Conservation (phyloP, 2,888 invertebrate genomes). For the Monopis laevigella region DNA sequence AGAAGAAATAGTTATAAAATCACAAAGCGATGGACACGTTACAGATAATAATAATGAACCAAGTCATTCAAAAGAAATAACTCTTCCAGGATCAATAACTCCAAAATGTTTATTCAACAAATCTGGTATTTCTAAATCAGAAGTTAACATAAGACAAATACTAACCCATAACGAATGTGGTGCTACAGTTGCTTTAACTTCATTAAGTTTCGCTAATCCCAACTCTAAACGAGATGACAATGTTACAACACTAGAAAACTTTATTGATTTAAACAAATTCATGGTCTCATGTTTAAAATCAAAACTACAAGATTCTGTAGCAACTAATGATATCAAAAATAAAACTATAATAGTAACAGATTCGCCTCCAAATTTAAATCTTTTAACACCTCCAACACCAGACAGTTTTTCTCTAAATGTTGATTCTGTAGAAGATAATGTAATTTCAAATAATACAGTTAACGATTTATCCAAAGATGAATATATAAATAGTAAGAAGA, state of each 20-base stretch:
- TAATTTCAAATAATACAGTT: slow-evolving; percentile 26
- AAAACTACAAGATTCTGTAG: slow-evolving; percentile 18
- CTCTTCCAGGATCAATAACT: slow-evolving; percentile 40
- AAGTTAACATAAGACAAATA: slow-evolving; percentile 45
- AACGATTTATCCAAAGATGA: slow-evolving; percentile 30
- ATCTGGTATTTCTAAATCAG: slow-evolving; percentile 47
- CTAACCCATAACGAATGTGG: slow-evolving; percentile 46
- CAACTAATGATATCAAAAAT: too few species aligned
- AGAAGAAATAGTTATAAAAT: slow-evolving; percentile 20
- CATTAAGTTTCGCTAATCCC: slow-evolving; percentile 35
- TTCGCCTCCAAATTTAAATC: too few species aligned
- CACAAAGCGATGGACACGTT: slow-evolving; percentile 14
- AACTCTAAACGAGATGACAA: slow-evolving; percentile 25
- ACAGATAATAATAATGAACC: slow-evolving; percentile 35
- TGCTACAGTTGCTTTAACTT: slow-evolving; percentile 39
- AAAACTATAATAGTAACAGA: slow-evolving; percentile 5
- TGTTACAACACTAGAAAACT: slow-evolving; percentile 22
- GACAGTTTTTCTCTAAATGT: too few species aligned
- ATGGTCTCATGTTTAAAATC: slow-evolving; percentile 50
- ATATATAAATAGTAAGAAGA: slow-evolving; percentile 25
- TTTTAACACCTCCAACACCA: too few species aligned
- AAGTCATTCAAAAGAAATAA: slow-evolving; percentile 38
- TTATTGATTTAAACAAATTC: slow-evolving; percentile 45
- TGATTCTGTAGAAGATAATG: too few species aligned
- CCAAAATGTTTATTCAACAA: slow-evolving; percentile 23